Conservation (phyloP, 2,797 vertebrate species). For the Lacerta viridis region DNA sequence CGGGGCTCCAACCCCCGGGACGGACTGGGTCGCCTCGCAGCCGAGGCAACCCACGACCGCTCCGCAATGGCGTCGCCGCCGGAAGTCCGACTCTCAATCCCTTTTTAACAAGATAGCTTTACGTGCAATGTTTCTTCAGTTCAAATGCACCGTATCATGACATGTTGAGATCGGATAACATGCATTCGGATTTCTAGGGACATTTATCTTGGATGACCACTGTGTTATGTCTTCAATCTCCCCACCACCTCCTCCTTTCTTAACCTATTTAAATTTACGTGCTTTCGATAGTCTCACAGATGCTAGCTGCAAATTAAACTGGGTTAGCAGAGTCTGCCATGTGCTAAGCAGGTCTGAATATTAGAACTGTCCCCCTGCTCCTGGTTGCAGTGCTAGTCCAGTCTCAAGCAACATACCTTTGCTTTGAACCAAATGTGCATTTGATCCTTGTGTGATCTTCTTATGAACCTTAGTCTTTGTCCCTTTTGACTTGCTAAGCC, state of each 20-base stretch:
- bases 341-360: slow-evolving; percentile 13
- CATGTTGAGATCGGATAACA: not conserved
- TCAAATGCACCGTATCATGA: not conserved
- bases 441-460: slow-evolving; percentile 38
- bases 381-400: not conserved
- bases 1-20: too few species aligned
- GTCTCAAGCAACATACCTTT: slow-evolving; percentile 10
- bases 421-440: slow-evolving; percentile 25
- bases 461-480: slow-evolving; percentile 10
- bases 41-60: too few species aligned
- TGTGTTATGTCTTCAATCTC: not conserved
- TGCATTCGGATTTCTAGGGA: not conserved
- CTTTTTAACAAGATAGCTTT: slow-evolving; percentile 41
- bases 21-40: too few species aligned
- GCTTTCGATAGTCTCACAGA: slow-evolving; percentile 2
- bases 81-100: slow-evolving; percentile 42
- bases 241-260: not conserved
- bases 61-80: too few species aligned
- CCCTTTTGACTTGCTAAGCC: slow-evolving; percentile 11
- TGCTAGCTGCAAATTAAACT: slow-evolving; percentile 13
- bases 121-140: slow-evolving; percentile 35
- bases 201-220: not conserved
- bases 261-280: slow-evolving; percentile 3
- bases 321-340: not conserved
- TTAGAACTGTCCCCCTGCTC: slow-evolving; percentile 18